phyloP scores from a whole-genome alignment of 2,888 invertebrate species.

The Hetaerina titia region DNA sequence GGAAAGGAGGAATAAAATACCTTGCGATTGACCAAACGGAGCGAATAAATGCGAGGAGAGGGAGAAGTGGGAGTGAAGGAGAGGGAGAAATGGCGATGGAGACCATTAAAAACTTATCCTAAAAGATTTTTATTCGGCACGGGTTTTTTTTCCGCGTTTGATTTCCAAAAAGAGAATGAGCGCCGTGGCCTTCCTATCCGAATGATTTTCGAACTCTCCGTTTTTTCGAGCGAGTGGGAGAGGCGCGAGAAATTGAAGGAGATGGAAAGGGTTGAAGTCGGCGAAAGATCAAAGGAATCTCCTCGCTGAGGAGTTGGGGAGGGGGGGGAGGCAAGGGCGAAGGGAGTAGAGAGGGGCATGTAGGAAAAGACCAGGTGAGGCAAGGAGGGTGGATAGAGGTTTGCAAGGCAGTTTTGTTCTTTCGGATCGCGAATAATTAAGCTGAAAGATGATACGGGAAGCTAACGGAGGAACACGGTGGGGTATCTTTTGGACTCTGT shows the following conservation, averaged over 20 bases:
- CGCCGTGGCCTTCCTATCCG: background rate
- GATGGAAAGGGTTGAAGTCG: constrained; percentile 11
- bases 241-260: constrained; percentile 43
- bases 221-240: background rate
- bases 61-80: background rate
- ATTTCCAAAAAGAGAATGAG: background rate
- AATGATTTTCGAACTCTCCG: background rate
- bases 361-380: background rate
- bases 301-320: background rate
- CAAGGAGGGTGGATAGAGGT: background rate
- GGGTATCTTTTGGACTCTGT: background rate
- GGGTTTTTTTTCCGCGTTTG: background rate
- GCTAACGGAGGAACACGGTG: background rate
- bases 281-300: constrained; percentile 57
- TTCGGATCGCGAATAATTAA: constrained; percentile 23
- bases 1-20: constrained; percentile 14
- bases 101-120: constrained; percentile 3
- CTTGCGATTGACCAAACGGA: background rate
- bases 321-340: background rate
- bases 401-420: background rate
- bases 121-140: constrained; percentile 3
- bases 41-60: background rate
- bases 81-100: background rate
- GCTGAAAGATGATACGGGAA: background rate
- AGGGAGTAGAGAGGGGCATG: background rate